Evolutionary conservation across 2,888 invertebrate genomes (phyloP), one percentile per base, ranked within the genome.

Genomic region (Trissolcus brochymenae): DNA sequence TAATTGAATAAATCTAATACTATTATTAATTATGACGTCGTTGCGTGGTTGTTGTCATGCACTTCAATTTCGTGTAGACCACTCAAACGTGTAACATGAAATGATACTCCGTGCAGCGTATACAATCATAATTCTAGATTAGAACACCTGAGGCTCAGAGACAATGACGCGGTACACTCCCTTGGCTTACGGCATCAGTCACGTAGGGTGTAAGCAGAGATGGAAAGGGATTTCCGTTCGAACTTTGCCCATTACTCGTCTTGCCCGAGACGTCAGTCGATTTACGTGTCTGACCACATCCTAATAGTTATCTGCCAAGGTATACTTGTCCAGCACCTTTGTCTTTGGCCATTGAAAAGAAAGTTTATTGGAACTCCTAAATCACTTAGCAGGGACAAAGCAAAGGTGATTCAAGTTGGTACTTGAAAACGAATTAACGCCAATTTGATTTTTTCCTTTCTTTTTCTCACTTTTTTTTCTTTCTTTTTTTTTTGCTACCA

Each of bases 81-180:
- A 29, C 43, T 56, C 49, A 76, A 76, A 76, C 72, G 64, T 64
- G 72, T 66, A 67, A 57, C 72, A 55, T 49, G 72, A 29, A 72
- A 77, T 77, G 77, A 77, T 77, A 77, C 72, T 77, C 53, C 57
- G 50, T 59, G 71, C 59, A 64, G 55, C 77, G 77, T 73, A 73
- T 64, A 77, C 77, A 77, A 77, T 77, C 77, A 77, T 77, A 77
- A 77, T 77, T 77, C 77, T 77, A 73, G 77, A 77, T 77, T 77
- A 77, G 77, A 68, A 68, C 77, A 77, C 77, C 77, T 77, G 77
- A 56, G 77, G 68, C 73, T 77, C 77, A 53, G 77, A 56, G 71
- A 78, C 78, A 78, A 78, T 78, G 66, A 74, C 74, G 73, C 65
- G 70, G 64, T 70, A 78, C 73, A 70, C 65, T 73, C 70, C 57